Percentiles rank a stretch among this genome's conserved stretches.
phyloP scores from a whole-genome alignment of 2,888 invertebrate species.

The Sympetrum striolatum region DNA sequence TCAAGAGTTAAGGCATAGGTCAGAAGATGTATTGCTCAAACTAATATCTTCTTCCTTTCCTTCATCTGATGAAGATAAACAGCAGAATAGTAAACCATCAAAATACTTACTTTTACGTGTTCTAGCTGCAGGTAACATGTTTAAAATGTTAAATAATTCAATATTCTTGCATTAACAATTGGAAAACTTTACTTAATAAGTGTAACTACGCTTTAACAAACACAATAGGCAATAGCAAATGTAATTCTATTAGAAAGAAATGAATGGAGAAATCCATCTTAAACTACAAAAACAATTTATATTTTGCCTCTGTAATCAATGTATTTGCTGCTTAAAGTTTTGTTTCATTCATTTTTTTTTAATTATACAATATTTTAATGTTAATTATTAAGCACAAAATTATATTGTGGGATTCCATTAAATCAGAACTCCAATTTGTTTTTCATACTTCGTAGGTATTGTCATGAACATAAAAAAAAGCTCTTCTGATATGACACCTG shows the following conservation, averaged over 20 bases:
- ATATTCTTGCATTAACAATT: not conserved
- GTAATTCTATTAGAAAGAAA: too few relatives aligned
- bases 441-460: not conserved
- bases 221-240: too few relatives aligned
- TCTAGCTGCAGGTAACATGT: not conserved
- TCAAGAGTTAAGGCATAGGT: not conserved
- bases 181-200: too few relatives aligned
- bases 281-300: not conserved
- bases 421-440: too few relatives aligned
- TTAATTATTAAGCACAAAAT: not conserved
- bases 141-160: not conserved
- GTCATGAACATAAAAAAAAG: not conserved
- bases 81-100: not conserved
- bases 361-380: not conserved
- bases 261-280: not conserved
- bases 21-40: slow-evolving; percentile 1
- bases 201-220: too few relatives aligned
- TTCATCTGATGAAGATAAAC: not conserved
- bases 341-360: not conserved
- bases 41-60: not conserved
- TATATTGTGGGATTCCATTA: not conserved
- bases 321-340: not conserved
- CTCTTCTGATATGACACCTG: not conserved
- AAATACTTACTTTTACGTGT: not conserved
- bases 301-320: not conserved